Evolutionary conservation across 2,888 invertebrate genomes (phyloP), one percentile per base, ranked within the genome.

Genomic region (Spodoptera exigua): DNA sequence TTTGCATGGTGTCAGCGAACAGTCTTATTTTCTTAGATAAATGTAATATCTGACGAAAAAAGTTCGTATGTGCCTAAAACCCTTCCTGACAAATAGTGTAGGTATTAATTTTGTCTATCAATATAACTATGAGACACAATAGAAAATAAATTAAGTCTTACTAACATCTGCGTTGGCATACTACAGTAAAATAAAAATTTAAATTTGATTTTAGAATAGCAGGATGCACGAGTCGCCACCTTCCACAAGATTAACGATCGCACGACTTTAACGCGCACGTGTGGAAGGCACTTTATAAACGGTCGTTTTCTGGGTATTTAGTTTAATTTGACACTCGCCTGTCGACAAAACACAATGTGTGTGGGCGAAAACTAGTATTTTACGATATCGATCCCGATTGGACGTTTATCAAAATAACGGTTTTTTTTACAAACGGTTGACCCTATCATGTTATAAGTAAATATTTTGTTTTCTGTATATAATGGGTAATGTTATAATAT

Each of bases 321-420:
- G 78, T 80, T 72, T 78, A 81, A 79, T 81, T 83, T 83, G 79
- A 85, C 80, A 85, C 76, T 76, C 78, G 80, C 75, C 74, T 79
- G 76, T 81, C 68, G 59, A 41, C 41, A 21, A 60, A 49, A 41
- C 41, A 21, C 59, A 49, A 59, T 51, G 52, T 61, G 76, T 74
- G 83, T 83, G 82, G 82, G 86, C 74, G 80, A 57, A 47, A 53
- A 68, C 60, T 61, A 47, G 59, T 58, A 61, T 70, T 75, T 73
- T 65, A 70, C 40, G 47, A 71, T 59, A 48, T 57, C 57, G 11
- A 36, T 44, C 52, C 55, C 69, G 73, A 64, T 62, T 27, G 45
- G 47, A 58, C 60, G 43, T 66, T 62, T 59, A 70, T 72, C 47
- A 74, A 74, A 68, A 70, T 79, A 71, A 70, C 68, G 51, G 74